Base-by-base conservation (phyloP, 2,888 invertebrate genomes). In the Archips xylosteana region DNA sequence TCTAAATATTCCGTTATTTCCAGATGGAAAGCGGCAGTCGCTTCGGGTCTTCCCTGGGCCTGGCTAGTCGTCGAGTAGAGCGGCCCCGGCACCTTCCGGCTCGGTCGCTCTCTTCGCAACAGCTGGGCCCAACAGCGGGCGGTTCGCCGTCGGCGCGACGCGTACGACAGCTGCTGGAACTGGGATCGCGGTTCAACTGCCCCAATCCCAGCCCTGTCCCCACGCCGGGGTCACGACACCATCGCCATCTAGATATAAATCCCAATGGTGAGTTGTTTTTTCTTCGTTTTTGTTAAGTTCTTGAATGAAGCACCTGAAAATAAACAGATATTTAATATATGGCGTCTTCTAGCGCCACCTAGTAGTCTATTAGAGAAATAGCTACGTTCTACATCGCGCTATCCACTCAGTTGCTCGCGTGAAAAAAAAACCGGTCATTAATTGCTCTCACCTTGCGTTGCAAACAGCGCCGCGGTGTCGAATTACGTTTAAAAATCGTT, bases 161-260 rank as follows among this genome's bases (percentile, higher is more conserved):
- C 76, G 97, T 98, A 92, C 95, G 97, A 66, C 97, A 98, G 85
- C 92, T 98, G 42, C 91, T 98, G 75, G 98, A 98, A 83, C 93
- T 98, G 74, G 95, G 87, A 81, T 95, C 85, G 83, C 95, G 83
- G 83, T 95, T 94, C 74, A 95, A 95, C 81, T 95, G 95, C 65
- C 96, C 96, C 1, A 96, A 96, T 77, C 96, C 96, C 39, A 97
- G 97, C 84, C 97, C 97, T 0, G 97, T 97, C 63, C 97, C 96
- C 0, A 97, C 97, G 74, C 97, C 97, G 5, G 96, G 97, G 71
- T 97, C 97, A 15, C 96, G 97, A 68, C 95, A 97, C 84, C 97
- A 97, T 76, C 95, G 97, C 84, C 97, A 96, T 88, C 95, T 98
- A 79, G 98, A 98, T 89, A 98, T 98, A 81, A 98, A 98, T 95